Evolutionary conservation across 2,797 vertebrate genomes (phyloP), one percentile per base, ranked within the genome.

Genomic region (Jordanella pulchra): DNA sequence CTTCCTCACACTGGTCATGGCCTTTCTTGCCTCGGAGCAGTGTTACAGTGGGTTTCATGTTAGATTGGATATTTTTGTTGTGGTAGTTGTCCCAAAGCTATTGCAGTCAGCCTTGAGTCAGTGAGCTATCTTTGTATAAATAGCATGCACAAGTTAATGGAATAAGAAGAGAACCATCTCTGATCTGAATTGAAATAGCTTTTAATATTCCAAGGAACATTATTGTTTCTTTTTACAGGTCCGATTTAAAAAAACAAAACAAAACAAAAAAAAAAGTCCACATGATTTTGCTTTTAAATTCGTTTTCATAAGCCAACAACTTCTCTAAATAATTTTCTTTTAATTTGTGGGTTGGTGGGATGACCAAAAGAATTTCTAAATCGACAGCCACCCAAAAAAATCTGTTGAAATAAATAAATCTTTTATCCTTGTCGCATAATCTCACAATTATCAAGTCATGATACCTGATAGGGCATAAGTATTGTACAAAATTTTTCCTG

Each of bases 51-150:
- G 80, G 86, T 87, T 87, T 69, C 74, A 75, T 51, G 55, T 80
- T 85, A 87, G 87, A 88, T 83, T 89, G 84, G 81, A 85, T 89
- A 78, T 86, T 67, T 45, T 21, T 87, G 72, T 77, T 73, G 65
- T 76, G 68, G 83, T 76, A 69, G 71, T 87, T 76, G 77, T 87
- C 74, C 87, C 79, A 80, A 80, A 84, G 79, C 84, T 77, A 76
- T 78, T 76, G 80, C 79, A 84, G 88, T 81, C 88, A 86, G 80
- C 88, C 85, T 89, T 88, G 86, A 89, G 84, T 89, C 84, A 82
- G 78, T 82, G 84, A 13, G 58, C 80, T 89, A 81, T 91, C 86
- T 89, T 90, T 91, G 88, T 88, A 86, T 83, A 80, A 83, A 80
- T 79, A 83, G 82, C 74, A 84, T 72, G 73, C 79, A 79, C 74